A percentile compares a stretch with the other conserved stretches of the same genome.
These are phyloP conservation scores for Cantharis nigra DNA, from an alignment of 2,888 invertebrate species.

Conservation along the genomic window DNA sequence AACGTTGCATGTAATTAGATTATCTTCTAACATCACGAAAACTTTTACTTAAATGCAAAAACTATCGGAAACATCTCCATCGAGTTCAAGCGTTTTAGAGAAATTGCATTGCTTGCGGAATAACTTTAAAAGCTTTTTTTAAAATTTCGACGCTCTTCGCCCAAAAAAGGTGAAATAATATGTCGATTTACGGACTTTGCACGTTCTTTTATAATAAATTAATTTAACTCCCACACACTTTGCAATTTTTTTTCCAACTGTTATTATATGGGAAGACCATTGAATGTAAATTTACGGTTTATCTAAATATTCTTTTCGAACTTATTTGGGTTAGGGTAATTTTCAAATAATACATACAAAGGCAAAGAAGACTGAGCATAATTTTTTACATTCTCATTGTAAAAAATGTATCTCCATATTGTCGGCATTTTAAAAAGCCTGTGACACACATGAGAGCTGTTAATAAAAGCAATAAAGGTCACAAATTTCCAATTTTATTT, in stretches of 20 bases:
- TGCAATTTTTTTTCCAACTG: not conserved
- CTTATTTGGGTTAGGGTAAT: not conserved
- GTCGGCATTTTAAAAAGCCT: not conserved
- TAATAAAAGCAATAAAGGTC: constrained; percentile 6
- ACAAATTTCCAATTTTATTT: constrained; percentile 7
- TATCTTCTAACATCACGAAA: not conserved
- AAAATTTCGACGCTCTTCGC: not conserved
- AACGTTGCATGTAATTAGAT: constrained; percentile 1
- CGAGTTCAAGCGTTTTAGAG: not conserved
- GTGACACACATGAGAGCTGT: not conserved
- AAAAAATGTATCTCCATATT: not conserved
- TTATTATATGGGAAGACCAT: not conserved
- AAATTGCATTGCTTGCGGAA: not conserved
- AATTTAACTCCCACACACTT: not conserved
- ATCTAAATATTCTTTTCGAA: not conserved
- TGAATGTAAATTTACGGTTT: not conserved
- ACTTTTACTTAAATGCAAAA: constrained; percentile 1
- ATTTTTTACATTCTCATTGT: not conserved
- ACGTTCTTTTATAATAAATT: not conserved
- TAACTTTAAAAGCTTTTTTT: not conserved
- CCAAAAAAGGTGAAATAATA: not conserved
- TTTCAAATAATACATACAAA: not conserved
- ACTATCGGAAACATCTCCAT: not conserved
- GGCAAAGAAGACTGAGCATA: not conserved
- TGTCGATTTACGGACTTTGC: not conserved